phyloP scores from a whole-genome alignment of 2,113 vertebrate species.

The Corydoras maculifer region DNA sequence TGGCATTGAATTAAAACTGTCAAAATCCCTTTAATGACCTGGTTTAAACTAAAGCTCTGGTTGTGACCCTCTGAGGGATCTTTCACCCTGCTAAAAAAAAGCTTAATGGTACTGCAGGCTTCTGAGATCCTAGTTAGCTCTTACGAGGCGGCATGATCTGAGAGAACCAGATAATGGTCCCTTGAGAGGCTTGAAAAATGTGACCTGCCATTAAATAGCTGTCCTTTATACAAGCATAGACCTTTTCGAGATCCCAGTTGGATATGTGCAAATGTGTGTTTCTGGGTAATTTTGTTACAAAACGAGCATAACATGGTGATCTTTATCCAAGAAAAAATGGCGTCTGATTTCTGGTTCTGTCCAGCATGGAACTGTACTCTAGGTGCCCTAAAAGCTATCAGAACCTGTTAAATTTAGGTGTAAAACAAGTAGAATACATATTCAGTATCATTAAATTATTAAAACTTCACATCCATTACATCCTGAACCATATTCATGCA shows the following conservation, averaged over 20 bases:
- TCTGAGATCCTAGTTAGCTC: slow-evolving; percentile 10
- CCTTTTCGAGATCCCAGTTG: slow-evolving; percentile 8
- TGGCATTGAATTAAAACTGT: not conserved
- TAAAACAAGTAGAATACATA: too few species aligned
- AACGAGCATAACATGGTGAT: slow-evolving; percentile 12
- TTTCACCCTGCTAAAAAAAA: not conserved
- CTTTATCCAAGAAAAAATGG: slow-evolving; percentile 5
- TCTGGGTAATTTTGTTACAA: not conserved
- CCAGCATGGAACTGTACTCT: not conserved
- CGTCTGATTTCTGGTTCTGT: not conserved
- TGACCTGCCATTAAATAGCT: slow-evolving; percentile 10
- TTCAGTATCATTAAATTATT: too few species aligned
- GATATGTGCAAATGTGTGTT: slow-evolving; percentile 15
- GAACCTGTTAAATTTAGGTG: too few species aligned
- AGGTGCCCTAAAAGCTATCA: slow-evolving; percentile 5
- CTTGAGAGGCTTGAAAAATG: slow-evolving; percentile 13
- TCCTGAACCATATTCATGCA: too few species aligned
- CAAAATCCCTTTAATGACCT: not conserved
- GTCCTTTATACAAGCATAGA: not conserved
- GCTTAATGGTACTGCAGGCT: not conserved
- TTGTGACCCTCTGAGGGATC: not conserved
- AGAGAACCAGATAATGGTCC: not conserved
- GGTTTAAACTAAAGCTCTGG: not conserved
- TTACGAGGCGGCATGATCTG: slow-evolving; percentile 18
- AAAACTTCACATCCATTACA: too few species aligned